Conservation (phyloP, 2,797 vertebrate species). For the Macropodus opercularis region DNA sequence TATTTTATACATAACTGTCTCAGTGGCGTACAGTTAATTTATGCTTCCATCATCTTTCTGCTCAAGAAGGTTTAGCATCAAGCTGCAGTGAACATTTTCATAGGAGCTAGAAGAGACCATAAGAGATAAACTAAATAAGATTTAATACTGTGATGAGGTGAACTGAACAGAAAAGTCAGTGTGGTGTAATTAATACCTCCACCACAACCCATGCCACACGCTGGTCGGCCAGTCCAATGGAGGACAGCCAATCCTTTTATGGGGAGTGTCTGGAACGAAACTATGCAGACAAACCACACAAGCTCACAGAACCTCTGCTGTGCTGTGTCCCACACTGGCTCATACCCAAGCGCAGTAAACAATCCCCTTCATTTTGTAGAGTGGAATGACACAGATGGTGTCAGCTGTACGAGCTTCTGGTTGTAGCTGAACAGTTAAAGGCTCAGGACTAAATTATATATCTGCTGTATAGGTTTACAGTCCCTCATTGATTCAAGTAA, state of each 20-base stretch:
- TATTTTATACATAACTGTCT: neutral
- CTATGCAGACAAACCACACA: neutral
- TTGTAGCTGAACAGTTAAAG: neutral
- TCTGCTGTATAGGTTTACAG: neutral
- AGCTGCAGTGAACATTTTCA: too few species aligned
- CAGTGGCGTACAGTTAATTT: neutral
- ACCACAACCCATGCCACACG: too few species aligned
- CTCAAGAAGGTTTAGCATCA: too few species aligned
- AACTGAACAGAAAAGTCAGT: neutral
- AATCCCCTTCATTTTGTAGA: neutral
- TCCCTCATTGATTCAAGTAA: conserved; percentile 9
- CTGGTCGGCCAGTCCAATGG: too few species aligned
- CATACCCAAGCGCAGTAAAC: neutral
- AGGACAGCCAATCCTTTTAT: neutral
- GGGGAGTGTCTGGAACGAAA: neutral
- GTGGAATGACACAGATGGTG: neutral
- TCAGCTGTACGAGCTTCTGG: neutral
- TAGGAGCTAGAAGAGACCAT: neutral
- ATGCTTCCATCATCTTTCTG: too few species aligned
- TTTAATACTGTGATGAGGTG: neutral
- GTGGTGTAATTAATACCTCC: too few species aligned
- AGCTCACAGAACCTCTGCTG: neutral
- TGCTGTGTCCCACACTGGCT: neutral
- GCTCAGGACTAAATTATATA: neutral
- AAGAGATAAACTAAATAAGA: neutral